phyloP scores from a whole-genome alignment of 2,888 invertebrate species.

The Cinara cedri region DNA sequence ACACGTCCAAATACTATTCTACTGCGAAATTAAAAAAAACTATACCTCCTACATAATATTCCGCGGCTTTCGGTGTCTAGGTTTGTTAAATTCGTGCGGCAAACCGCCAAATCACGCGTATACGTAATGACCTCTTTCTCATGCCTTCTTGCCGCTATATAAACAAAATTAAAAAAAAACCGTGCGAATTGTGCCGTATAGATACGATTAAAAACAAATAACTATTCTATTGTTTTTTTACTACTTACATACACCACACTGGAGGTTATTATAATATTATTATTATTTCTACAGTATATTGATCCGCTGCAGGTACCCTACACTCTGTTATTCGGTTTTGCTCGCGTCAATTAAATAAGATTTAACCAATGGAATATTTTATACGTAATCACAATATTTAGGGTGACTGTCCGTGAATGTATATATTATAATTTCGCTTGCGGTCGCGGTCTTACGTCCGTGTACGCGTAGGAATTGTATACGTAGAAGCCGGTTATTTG shows the following conservation, averaged over 20 bases:
- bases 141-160: constrained; percentile 20
- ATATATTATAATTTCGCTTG: no score
- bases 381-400: no score
- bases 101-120: constrained; percentile 30
- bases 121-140: constrained; percentile 54
- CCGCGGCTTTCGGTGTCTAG: constrained; percentile 19
- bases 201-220: constrained; percentile 36
- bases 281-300: no score
- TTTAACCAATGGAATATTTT: no score
- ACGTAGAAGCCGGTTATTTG: background rate
- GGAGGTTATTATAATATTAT: no score
- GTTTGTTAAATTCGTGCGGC: constrained; percentile 29
- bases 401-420: no score
- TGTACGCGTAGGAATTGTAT: no score
- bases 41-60: background rate
- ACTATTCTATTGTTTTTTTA: constrained; percentile 31
- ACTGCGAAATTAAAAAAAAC: background rate
- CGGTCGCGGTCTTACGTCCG: background rate
- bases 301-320: no score
- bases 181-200: constrained; percentile 55
- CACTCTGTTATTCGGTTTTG: no score
- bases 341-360: no score
- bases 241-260: background rate
- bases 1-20: background rate
- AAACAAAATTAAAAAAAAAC: constrained; percentile 1